A percentile compares a stretch with the other conserved stretches of the same genome.
These are phyloP conservation scores for Leucoptera coffeella DNA, from an alignment of 2,888 invertebrate species.

Conservation along the genomic window DNA sequence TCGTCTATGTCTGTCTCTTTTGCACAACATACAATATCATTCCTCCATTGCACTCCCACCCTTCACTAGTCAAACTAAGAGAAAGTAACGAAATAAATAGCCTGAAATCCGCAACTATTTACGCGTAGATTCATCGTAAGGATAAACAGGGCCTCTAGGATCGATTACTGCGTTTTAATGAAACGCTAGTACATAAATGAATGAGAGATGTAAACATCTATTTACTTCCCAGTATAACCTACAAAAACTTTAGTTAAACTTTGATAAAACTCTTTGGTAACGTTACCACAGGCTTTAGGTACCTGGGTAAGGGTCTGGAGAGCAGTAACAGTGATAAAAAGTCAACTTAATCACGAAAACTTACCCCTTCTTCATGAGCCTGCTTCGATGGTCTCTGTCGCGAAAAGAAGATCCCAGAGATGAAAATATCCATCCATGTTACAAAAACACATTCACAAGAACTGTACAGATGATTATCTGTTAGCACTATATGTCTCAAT, in stretches of 20 bases:
- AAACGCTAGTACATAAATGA: too few relatives aligned
- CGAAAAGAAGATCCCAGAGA: slow-evolving; percentile 34
- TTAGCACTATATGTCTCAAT: slow-evolving; percentile 49
- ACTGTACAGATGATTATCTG: slow-evolving; percentile 35
- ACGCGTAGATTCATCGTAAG: slow-evolving; percentile 16
- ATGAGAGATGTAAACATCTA: too few relatives aligned
- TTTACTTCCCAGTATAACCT: too few relatives aligned
- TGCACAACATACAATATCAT: slow-evolving; percentile 11
- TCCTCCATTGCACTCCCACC: slow-evolving; percentile 28
- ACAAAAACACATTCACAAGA: slow-evolving; percentile 37
- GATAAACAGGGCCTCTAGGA: too few relatives aligned
- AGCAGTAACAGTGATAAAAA: too few relatives aligned
- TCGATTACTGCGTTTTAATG: too few relatives aligned
- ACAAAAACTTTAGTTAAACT: too few relatives aligned
- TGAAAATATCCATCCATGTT: slow-evolving; percentile 48
- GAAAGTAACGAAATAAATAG: slow-evolving; percentile 50
- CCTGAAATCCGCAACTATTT: slow-evolving; percentile 21
- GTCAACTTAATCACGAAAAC: slow-evolving; percentile 45
- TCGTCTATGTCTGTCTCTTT: slow-evolving; percentile 28
- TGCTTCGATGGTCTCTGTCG: slow-evolving; percentile 41
- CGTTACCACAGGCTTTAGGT: too few relatives aligned
- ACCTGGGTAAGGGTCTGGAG: too few relatives aligned
- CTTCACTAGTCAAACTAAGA: slow-evolving; percentile 46
- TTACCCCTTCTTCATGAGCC: slow-evolving; percentile 54
- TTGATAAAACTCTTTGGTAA: too few relatives aligned